These are phyloP conservation scores for Drosophila miranda DNA, from an alignment of 1,140 invertebrate species.

Conservation along the genomic window DNA sequence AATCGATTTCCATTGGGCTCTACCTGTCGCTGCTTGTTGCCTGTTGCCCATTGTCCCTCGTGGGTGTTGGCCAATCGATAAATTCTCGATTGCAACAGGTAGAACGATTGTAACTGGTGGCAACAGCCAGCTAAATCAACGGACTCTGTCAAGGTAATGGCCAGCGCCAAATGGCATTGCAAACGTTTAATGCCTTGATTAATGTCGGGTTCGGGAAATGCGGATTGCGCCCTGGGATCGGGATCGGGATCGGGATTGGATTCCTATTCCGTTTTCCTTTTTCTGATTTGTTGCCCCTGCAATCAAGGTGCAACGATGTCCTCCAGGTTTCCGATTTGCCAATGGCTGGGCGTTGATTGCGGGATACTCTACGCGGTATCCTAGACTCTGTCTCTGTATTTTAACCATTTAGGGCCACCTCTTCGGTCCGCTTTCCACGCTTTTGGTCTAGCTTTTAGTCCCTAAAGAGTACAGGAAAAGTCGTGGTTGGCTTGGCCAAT, in stretches of 20 bases:
- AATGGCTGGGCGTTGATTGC: not conserved
- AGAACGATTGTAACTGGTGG: conserved; percentile 19
- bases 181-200: conserved; percentile 59
- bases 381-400: too few species aligned
- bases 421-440: too few species aligned
- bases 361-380: conserved; percentile 1
- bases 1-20: conserved; percentile 70
- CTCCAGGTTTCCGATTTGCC: not conserved
- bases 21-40: conserved; percentile 24
- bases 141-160: conserved; percentile 51
- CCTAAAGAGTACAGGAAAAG: not conserved
- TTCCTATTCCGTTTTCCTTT: not conserved
- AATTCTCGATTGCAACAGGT: conserved; percentile 69
- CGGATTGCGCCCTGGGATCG: conserved; percentile 4
- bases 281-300: conserved; percentile 12
- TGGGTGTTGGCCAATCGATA: conserved; percentile 48
- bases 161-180: conserved; percentile 45
- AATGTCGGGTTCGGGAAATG: conserved; percentile 29
- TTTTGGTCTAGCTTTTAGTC: too few species aligned
- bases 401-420: too few species aligned
- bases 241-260: conserved; percentile 6
- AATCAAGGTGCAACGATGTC: conserved; percentile 41
- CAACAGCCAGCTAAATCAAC: conserved; percentile 56
- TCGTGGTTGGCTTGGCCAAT: conserved; percentile 4
- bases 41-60: conserved; percentile 1